Base-by-base conservation (phyloP, 2,888 invertebrate genomes). In the Spisula subtruncata region DNA sequence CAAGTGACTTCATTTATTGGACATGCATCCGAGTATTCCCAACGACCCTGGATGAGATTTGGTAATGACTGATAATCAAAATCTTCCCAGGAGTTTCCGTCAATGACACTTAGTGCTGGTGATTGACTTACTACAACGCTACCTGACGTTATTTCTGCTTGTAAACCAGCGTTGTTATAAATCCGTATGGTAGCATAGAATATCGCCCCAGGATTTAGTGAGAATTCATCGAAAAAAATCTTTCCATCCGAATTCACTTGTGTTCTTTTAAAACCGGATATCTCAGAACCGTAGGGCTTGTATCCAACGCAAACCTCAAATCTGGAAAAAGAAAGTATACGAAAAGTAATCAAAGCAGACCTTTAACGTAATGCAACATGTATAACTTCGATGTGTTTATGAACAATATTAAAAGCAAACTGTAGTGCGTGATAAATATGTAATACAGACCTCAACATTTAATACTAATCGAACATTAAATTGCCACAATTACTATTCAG, bases 21-120 rank as follows among this genome's bases (percentile, higher is more conserved):
- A 89, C 94, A 95, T 8, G 88, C 84, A 87, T 95, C 94, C 0
- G 93, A 93, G 86, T 93, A 94, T 46, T 90, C 71, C 94, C 94
- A 95, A 18, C 83, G 66, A 12, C 94, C 95, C 71, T 92, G 85
- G 6, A 95, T 89, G 14, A 91, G 81, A 75, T 92, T 92, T 32
- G 93, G 88, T 32, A 89, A 80, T 0, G 93, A 90, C 80, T 94
- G 94, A 54, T 88, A 94, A 84, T 95, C 93, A 10, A 87, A 71
- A 85, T 94, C 94, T 0, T 83, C 14, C 5, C 85, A 86, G 18
- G 71, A 85, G 5, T 79, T 60, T 1, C 94, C 94, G 85, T 94
- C 94, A 14, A 41, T 83, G 8, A 94, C 93, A 0, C 32, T 75
- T 4, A 94, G 75, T 1, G 92, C 12, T 12, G 94, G 93, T 32